Percentiles rank a stretch among this genome's conserved stretches.
Evolutionary conservation across 1,140 invertebrate genomes (phyloP).

Genomic region (Hetaerina americana): DNA sequence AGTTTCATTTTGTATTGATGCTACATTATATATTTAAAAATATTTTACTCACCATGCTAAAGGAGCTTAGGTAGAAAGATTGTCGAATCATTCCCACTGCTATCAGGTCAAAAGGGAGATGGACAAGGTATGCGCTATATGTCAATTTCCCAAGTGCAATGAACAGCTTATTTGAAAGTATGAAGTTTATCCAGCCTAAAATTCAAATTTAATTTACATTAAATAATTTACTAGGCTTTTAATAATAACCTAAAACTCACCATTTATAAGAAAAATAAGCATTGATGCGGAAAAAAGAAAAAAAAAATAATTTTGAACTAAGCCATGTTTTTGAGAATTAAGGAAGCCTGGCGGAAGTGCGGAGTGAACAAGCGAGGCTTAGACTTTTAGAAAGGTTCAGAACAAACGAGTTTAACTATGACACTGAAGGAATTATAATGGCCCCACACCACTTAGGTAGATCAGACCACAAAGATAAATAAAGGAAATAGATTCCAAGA

Average conservation of each 20-base stretch:
- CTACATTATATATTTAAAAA: background rate
- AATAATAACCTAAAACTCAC: no score
- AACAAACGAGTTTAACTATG: no score
- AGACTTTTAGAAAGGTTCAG: no score
- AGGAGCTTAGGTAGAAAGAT: slow-evolving; percentile 16
- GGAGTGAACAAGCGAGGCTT: no score
- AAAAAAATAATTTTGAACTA: background rate
- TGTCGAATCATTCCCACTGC: slow-evolving; percentile 18
- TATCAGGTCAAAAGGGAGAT: slow-evolving; percentile 31
- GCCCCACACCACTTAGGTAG: no score
- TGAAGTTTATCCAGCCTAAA: background rate
- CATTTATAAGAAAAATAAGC: background rate
- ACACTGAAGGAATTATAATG: no score
- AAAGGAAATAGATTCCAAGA: no score
- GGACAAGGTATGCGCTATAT: slow-evolving; percentile 54
- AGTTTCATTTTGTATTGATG: background rate
- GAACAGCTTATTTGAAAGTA: background rate
- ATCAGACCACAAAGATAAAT: no score
- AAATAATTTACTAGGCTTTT: no score
- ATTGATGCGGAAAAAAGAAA: background rate
- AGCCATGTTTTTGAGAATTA: background rate
- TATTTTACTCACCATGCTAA: slow-evolving; percentile 19
- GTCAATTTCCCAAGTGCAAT: slow-evolving; percentile 47
- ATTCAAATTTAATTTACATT: background rate
- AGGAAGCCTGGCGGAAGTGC: no score